Percentiles rank a stretch among this genome's conserved stretches.
These are phyloP conservation scores for Melanerpes aurifrons DNA, from an alignment of 2,113 vertebrate species.

Conservation along the genomic window DNA sequence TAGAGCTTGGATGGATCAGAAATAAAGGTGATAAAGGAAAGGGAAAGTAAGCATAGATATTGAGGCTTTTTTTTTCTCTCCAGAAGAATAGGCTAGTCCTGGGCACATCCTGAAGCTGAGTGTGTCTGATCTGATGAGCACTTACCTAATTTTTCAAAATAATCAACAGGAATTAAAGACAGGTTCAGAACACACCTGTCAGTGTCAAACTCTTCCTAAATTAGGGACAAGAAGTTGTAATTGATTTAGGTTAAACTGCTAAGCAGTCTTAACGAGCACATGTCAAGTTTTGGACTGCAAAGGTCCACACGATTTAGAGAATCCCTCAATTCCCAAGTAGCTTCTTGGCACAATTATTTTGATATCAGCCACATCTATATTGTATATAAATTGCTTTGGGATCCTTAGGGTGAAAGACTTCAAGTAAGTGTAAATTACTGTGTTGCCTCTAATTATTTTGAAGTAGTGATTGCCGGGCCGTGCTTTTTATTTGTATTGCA, in stretches of 20 bases:
- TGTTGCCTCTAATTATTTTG: conserved; percentile 55
- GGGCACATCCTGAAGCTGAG: background rate
- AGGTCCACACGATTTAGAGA: background rate
- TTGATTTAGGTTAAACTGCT: background rate
- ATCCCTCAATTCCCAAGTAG: background rate
- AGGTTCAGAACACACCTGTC: background rate
- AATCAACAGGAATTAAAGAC: background rate
- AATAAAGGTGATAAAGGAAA: background rate
- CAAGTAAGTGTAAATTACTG: conserved; percentile 58
- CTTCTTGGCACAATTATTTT: background rate
- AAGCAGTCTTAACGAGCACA: background rate
- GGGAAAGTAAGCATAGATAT: background rate
- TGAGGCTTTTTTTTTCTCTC: background rate
- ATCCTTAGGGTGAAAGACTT: conserved; percentile 33
- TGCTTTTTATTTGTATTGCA: conserved; percentile 18
- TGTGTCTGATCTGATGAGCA: background rate
- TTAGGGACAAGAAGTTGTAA: background rate
- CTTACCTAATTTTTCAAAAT: background rate
- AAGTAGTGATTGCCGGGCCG: conserved; percentile 23
- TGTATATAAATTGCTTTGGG: conserved; percentile 43
- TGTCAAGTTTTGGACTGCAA: background rate
- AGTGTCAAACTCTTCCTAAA: background rate
- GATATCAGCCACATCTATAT: conserved; percentile 25
- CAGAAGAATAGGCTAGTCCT: background rate
- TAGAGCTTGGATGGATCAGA: background rate